Evolutionary conservation across 2,888 invertebrate genomes (phyloP).

Genomic region (Dermolepida albohirtum): DNA sequence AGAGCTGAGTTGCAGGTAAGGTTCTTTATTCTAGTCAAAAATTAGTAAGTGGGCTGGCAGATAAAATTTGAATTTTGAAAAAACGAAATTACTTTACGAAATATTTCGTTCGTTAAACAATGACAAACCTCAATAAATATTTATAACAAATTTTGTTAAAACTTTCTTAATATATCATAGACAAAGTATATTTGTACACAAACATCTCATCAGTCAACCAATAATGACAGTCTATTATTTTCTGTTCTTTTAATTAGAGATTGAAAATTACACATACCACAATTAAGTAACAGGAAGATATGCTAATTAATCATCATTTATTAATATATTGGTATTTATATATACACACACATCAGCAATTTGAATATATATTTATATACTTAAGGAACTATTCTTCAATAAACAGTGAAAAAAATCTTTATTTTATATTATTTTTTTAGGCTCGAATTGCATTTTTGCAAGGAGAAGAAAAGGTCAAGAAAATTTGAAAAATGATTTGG

Average conservation of each 20-base stretch:
- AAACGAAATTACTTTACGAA: slow-evolving; percentile 3
- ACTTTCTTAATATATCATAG: too few species aligned
- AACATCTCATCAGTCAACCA: slow-evolving; percentile 29
- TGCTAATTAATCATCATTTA: too few species aligned
- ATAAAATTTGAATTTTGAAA: slow-evolving; percentile 7
- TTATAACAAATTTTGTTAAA: background rate
- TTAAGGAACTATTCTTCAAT: too few species aligned
- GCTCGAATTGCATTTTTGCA: slow-evolving; percentile 98
- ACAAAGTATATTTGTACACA: background rate
- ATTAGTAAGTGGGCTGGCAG: background rate
- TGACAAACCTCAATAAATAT: slow-evolving; percentile 21
- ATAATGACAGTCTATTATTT: background rate
- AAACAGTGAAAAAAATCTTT: too few species aligned
- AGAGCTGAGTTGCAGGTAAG: slow-evolving; percentile 97
- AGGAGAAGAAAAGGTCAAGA: slow-evolving; percentile 99
- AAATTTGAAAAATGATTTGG: slow-evolving; percentile 98
- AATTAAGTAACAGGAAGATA: too few species aligned
- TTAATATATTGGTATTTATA: too few species aligned
- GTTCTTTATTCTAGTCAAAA: slow-evolving; percentile 22
- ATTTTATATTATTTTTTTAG: slow-evolving; percentile 68
- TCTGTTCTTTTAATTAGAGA: too few species aligned
- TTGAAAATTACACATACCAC: too few species aligned
- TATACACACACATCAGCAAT: too few species aligned
- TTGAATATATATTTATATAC: too few species aligned
- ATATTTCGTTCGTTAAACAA: slow-evolving; percentile 27